Base-by-base conservation (phyloP, 2,888 invertebrate genomes). In the Ennomos erosarius region DNA sequence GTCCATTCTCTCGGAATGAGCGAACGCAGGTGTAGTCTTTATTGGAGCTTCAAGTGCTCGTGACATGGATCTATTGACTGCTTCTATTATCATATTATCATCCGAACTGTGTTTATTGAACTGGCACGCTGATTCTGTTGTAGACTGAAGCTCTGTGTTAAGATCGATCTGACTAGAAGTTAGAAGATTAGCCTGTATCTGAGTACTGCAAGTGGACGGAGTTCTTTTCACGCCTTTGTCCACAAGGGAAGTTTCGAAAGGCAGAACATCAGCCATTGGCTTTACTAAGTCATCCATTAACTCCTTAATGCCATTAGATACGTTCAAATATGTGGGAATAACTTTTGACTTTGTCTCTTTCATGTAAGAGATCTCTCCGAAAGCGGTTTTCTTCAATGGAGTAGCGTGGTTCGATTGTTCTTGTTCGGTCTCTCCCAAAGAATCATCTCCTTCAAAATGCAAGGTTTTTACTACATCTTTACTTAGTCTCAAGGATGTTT, bases 271-370 rank as follows among this genome's bases (percentile, higher is more conserved):
- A 0, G 76, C 71, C 47, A 78, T 75, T 0, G 92, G 92, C 55
- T 92, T 90, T 0, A 88, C 84, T 16, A 91, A 69, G 67, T 92
- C 92, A 1, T 72, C 66, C 88, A 91, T 89, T 1, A 91, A 68
- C 1, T 81, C 78, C 52, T 92, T 91, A 0, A 91, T 69, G 1
- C 77, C 82, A 9, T 88, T 84, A 0, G 85, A 75, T 0, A 87
- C 81, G 8, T 85, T 81, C 45, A 86, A 65, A 54, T 80, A 88
- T 0, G 75, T 67, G 0, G 91, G 92, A 36, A 92, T 91, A 0
- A 89, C 90, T 64, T 81, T 84, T 0, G 62, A 54, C 63, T 85
- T 87, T 5, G 34, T 59, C 1, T 85, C 83, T 37, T 68, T 75
- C 71, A 80, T 76, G 44, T 78, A 78, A 0, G 84, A 70, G 0